Conservation (phyloP, 1,140 invertebrate genomes). For the Drosophila sturtevanti region DNA sequence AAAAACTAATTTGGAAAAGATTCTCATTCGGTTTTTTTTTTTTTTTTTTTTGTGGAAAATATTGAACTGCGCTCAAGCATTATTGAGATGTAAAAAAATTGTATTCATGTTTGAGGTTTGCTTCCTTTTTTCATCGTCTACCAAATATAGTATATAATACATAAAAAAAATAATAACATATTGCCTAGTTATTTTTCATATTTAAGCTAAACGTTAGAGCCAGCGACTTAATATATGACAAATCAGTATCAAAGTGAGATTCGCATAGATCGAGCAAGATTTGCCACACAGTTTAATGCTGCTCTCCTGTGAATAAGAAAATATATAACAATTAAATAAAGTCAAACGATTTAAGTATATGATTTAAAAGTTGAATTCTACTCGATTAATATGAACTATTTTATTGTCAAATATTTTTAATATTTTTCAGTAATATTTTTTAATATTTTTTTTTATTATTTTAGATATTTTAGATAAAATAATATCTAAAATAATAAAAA, state of each 20-base stretch:
- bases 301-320: conserved; percentile 52
- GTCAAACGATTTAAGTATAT: background rate
- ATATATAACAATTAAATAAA: background rate
- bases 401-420: too few species aligned
- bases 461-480: too few species aligned
- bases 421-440: too few species aligned
- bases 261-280: conserved; percentile 56
- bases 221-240: conserved; percentile 59
- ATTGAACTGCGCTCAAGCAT: conserved; percentile 67
- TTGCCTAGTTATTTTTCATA: conserved; percentile 26
- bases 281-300: conserved; percentile 67
- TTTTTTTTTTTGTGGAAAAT: conserved; percentile 33
- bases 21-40: conserved; percentile 38
- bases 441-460: too few species aligned
- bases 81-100: conserved; percentile 65
- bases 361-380: background rate
- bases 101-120: conserved; percentile 9
- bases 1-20: conserved; percentile 62
- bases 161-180: conserved; percentile 67
- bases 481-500: too few species aligned
- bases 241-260: conserved; percentile 54
- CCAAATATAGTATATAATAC: conserved; percentile 20
- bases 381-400: too few species aligned
- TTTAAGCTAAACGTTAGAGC: conserved; percentile 71
- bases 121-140: background rate